These are phyloP conservation scores for Eulemur macaco DNA, from an alignment of 2,113 vertebrate genomes.

Conservation along the genomic window DNA sequence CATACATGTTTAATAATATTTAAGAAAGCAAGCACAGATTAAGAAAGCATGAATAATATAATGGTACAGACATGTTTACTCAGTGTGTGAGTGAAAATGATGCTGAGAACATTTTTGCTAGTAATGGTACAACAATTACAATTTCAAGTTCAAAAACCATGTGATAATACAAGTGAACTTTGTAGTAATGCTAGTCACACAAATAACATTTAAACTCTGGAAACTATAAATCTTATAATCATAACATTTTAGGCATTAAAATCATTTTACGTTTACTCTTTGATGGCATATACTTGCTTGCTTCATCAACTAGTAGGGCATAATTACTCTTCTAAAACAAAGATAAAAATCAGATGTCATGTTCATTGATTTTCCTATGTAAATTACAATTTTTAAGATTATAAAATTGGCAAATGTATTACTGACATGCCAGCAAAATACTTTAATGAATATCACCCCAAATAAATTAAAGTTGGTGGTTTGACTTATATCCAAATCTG, in stretches of 20 bases:
- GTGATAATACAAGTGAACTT: background rate
- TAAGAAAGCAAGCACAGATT: background rate
- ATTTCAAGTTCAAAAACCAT: background rate
- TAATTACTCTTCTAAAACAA: background rate
- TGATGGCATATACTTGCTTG: background rate
- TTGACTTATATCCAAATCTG: background rate
- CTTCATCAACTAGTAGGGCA: background rate
- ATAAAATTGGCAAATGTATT: background rate
- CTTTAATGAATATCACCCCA: background rate
- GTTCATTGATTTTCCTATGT: background rate
- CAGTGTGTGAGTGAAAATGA: background rate
- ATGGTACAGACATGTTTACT: background rate
- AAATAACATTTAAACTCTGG: background rate
- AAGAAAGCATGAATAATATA: background rate
- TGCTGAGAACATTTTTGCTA: background rate
- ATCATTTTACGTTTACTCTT: background rate
- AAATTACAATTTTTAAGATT: slow-evolving; percentile 1
- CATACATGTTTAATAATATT: background rate
- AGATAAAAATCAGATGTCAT: background rate
- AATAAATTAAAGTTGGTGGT: background rate
- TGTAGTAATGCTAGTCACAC: background rate
- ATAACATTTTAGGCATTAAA: background rate
- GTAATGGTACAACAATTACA: background rate
- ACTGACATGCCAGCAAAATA: background rate
- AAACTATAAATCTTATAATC: background rate